These are phyloP conservation scores for Alcedo atthis DNA, from an alignment of 2,797 vertebrate genomes.

Conservation along the genomic window DNA sequence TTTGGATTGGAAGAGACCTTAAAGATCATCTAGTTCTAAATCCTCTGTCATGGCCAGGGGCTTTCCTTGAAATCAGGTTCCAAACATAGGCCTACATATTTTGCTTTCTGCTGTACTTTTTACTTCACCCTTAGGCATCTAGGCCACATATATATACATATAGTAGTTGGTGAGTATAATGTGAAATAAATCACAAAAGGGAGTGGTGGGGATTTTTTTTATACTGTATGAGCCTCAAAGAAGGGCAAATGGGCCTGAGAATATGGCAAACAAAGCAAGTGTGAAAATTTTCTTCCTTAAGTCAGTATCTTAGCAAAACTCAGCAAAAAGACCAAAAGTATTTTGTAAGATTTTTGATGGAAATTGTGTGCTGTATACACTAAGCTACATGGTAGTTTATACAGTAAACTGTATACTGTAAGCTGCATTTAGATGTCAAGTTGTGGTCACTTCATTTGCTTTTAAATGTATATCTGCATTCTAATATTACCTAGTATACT, in stretches of 20 bases:
- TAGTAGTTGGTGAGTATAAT: not conserved
- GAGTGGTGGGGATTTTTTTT: not conserved
- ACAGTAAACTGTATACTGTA: too few relatives aligned
- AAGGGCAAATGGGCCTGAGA: not conserved
- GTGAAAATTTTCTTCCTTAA: not conserved
- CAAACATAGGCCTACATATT: not conserved
- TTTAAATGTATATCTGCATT: not conserved
- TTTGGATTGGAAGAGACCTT: not conserved
- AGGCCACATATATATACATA: not conserved
- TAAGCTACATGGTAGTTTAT: too few relatives aligned
- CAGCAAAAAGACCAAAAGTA: not conserved
- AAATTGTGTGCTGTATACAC: not conserved
- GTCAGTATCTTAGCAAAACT: not conserved
- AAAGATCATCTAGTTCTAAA: not conserved
- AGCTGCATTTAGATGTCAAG: not conserved
- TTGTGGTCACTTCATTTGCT: too few relatives aligned
- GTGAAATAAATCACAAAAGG: not conserved
- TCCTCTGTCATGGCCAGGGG: not conserved
- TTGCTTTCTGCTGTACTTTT: not conserved
- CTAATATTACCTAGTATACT: too few relatives aligned
- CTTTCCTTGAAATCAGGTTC: not conserved
- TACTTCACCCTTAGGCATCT: not conserved
- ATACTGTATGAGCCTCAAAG: not conserved
- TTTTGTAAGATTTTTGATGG: not conserved
- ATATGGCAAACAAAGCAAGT: fast-evolving